Conservation (phyloP, 2,113 vertebrate genomes). For the Tetraodon nigroviridis region DNA sequence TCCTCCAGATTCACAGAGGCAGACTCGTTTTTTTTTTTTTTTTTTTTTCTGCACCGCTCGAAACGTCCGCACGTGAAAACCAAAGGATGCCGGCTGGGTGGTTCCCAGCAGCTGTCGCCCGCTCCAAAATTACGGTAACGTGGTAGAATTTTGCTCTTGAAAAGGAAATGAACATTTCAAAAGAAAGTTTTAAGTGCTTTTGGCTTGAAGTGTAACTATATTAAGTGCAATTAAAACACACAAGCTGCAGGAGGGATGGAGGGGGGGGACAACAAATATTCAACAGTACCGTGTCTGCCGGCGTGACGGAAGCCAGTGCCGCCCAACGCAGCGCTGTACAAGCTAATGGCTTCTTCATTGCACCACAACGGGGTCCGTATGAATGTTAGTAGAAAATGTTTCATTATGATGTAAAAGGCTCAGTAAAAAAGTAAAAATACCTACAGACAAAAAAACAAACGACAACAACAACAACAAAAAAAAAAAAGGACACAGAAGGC, state of each 20-base stretch:
- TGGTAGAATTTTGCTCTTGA: slow-evolving; percentile 41
- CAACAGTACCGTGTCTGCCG: slow-evolving; percentile 71
- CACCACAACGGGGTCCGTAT: slow-evolving; percentile 59
- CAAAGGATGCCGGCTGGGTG: slow-evolving; percentile 37
- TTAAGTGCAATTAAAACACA: slow-evolving; percentile 77
- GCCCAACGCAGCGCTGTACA: slow-evolving; percentile 48
- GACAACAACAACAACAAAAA: too few relatives aligned
- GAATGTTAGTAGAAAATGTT: slow-evolving; percentile 73
- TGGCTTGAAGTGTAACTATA: slow-evolving; percentile 67
- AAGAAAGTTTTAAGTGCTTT: slow-evolving; percentile 72
- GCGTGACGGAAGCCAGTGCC: slow-evolving; percentile 50
- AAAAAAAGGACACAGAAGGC: slow-evolving; percentile 70
- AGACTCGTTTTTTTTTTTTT: slow-evolving; percentile 16
- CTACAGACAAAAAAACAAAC: slow-evolving; percentile 22
- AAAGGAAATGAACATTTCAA: slow-evolving; percentile 6
- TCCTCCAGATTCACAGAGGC: slow-evolving; percentile 66
- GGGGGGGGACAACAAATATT: background rate
- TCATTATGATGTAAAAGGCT: slow-evolving; percentile 72
- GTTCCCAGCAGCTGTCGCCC: slow-evolving; percentile 40
- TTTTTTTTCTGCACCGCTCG: slow-evolving; percentile 29
- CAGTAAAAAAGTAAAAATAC: slow-evolving; percentile 60
- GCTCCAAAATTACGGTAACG: slow-evolving; percentile 27
- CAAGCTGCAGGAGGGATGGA: slow-evolving; percentile 27
- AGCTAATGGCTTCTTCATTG: slow-evolving; percentile 67
- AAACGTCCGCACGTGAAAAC: slow-evolving; percentile 41